Base-by-base conservation (phyloP, 2,888 invertebrate species). In the Drosophila hamatofila region DNA sequence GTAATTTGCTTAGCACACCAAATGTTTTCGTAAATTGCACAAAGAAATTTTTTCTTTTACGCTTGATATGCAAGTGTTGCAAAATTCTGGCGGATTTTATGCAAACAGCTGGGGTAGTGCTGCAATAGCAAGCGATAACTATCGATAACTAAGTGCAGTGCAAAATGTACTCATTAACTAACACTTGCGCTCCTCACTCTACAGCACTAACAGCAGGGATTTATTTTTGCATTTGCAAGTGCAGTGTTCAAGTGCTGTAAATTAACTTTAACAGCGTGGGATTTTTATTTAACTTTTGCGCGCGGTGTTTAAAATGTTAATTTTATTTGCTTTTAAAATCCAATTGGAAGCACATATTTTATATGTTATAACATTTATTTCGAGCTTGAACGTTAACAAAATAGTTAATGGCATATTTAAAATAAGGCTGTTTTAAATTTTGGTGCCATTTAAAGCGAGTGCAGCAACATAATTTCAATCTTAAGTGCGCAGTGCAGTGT, bases 11-110 rank as follows among this genome's bases (percentile, higher is more conserved):
- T 55, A 42, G 25, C 52, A 42, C 59, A 65, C 73, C 73, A 76
- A 78, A 80, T 80, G 76, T 80, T 80, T 49, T 76, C 71, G 60
- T 76, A 71, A 80, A 78, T 72, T 78, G 70, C 80, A 80, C 81
- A 78, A 80, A 81, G 78, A 80, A 81, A 81, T 78, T 80, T 80
- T 80, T 78, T 78, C 78, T 75, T 78, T 75, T 78, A 78, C 78
- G 71, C 78, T 77, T 72, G 75, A 63, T 49, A 58, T 61, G 68
- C 57, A 72, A 78, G 78, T 79, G 79, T 79, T 79, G 78, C 72
- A 79, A 79, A 79, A 66, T 69, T 64, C 75, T 71, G 57, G 33
- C 49, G 25, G n/a, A 37, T 70, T 27, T 18, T 44, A 51, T 35
- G 37, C 46, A 76, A 78, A 78, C 77, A 78, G 77, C 77, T 78